Percentiles rank a stretch among this genome's conserved stretches.
These are phyloP conservation scores for Acropternis orthonyx DNA, from an alignment of 2,797 vertebrate species.

Conservation along the genomic window DNA sequence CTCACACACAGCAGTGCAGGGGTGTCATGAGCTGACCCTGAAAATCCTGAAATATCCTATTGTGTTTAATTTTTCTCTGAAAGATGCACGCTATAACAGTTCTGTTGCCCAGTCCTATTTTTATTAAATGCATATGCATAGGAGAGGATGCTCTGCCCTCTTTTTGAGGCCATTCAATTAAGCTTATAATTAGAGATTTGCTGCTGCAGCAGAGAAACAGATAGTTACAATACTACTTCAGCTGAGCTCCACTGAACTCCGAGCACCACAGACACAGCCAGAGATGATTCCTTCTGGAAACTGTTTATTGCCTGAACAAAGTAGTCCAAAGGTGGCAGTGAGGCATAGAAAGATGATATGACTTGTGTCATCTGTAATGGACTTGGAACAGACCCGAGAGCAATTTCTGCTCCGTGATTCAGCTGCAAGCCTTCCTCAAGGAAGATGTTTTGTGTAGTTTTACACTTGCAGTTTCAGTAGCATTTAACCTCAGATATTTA, in stretches of 20 bases:
- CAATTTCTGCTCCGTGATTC: not conserved
- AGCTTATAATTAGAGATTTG: conserved; percentile 52
- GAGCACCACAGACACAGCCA: not conserved
- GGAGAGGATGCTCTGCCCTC: not conserved
- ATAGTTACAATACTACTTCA: not conserved
- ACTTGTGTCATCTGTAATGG: not conserved
- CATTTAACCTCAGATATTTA: not conserved
- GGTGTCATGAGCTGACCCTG: not conserved
- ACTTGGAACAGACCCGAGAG: not conserved
- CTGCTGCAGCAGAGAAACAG: conserved; percentile 26
- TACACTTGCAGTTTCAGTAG: not conserved
- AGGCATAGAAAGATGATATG: not conserved
- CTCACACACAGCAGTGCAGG: not conserved
- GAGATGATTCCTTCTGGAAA: not conserved
- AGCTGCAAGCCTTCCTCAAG: not conserved
- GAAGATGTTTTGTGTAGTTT: not conserved
- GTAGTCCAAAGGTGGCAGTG: conserved; percentile 1
- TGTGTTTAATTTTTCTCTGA: not conserved
- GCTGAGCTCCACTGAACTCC: not conserved
- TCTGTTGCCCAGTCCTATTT: not conserved
- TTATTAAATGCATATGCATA: conserved; percentile 15
- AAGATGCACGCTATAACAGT: not conserved
- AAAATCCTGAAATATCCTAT: not conserved
- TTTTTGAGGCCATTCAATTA: conserved; percentile 44
- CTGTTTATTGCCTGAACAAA: not conserved